A percentile compares a stretch with the other conserved stretches of the same genome.
These are phyloP conservation scores for Drosophila murphyi DNA, from an alignment of 1,140 invertebrate genomes.

Conservation along the genomic window DNA sequence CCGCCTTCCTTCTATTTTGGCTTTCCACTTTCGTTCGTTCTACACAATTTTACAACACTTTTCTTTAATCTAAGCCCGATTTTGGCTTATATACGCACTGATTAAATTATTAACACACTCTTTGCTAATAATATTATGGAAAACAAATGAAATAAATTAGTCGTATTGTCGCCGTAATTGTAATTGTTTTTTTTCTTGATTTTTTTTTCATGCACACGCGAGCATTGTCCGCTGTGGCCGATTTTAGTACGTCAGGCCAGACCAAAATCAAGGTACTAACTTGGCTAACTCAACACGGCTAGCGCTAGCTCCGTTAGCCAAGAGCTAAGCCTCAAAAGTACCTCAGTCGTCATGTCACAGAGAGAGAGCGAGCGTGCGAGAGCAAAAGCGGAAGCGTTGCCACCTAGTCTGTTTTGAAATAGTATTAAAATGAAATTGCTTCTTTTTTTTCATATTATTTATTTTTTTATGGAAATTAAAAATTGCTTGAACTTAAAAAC, in stretches of 20 bases:
- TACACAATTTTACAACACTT: constrained; percentile 42
- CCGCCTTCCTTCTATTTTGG: constrained; percentile 49
- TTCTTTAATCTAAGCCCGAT: constrained; percentile 25
- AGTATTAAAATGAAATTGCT: background rate
- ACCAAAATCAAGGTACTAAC: constrained; percentile 68
- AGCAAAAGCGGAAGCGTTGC: constrained; percentile 21
- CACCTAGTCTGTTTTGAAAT: constrained; percentile 5
- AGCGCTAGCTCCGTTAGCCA: constrained; percentile 61
- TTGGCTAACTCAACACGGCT: constrained; percentile 57
- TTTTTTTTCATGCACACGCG: constrained; percentile 61
- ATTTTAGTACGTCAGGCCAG: constrained; percentile 60
- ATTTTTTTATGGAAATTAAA: constrained; percentile 18
- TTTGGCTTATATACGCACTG: constrained; percentile 12
- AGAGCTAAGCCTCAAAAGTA: constrained; percentile 63
- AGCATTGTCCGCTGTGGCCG: constrained; percentile 66
- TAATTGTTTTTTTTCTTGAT: constrained; percentile 11
- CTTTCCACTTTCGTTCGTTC: constrained; percentile 44
- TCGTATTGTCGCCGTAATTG: constrained; percentile 50
- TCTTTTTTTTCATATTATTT: background rate
- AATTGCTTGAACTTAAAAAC: constrained; percentile 29
- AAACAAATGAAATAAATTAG: constrained; percentile 57
- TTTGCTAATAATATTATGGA: constrained; percentile 40
- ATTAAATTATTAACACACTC: constrained; percentile 33
- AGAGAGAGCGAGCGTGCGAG: constrained; percentile 4
- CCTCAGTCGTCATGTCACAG: constrained; percentile 11